Base-by-base conservation (phyloP, 1,140 invertebrate species). In the Drosophila punjabiensis region DNA sequence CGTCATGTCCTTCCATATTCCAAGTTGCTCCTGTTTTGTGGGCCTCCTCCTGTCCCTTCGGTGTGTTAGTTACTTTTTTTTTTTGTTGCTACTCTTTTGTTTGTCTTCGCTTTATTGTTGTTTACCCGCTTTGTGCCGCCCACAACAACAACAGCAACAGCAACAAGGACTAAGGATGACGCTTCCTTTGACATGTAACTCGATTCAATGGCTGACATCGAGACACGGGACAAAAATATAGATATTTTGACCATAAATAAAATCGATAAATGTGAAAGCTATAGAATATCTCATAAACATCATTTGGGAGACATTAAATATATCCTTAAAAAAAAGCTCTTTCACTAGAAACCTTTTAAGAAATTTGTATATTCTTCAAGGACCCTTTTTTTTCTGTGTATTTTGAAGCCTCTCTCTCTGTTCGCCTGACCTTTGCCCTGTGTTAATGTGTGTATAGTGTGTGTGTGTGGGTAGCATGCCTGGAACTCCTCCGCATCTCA, bases 51-150 rank as follows among this genome's bases (percentile, higher is more conserved):
- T 24, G 62, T 65, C 52, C 58, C 35, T 13, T 32, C 43, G 33
- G 43, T 45, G 24, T 50, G 52, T 18, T 47, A 30, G 33, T 50
- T 33, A 35, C 37, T 16, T 18, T 55, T 41, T 64, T 28, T 64
- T 59, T 43, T 30, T 59, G 59, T 64, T 88, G 78, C 75, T 79
- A 83, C 81, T 88, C 85, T 88, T 89, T 89, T 89, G 85, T 89
- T 89, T 89, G 86, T 89, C 86, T 84, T 81, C 61, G 86, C 85
- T 89, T 89, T 89, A 89, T 89, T 89, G 85, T 89, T 89, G 85
- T 89, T 89, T 89, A 89, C 85, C 77, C 78, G 81, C 78, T 79
- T 56, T 89, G 74, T 81, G 73, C 62, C 79, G 79, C 74, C 84
- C 80, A 66, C 70, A 67, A 75, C 61, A 52, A 48, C 69, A 69